Evolutionary conservation across 2,888 invertebrate species (phyloP).

Genomic region (Acronicta aceris): DNA sequence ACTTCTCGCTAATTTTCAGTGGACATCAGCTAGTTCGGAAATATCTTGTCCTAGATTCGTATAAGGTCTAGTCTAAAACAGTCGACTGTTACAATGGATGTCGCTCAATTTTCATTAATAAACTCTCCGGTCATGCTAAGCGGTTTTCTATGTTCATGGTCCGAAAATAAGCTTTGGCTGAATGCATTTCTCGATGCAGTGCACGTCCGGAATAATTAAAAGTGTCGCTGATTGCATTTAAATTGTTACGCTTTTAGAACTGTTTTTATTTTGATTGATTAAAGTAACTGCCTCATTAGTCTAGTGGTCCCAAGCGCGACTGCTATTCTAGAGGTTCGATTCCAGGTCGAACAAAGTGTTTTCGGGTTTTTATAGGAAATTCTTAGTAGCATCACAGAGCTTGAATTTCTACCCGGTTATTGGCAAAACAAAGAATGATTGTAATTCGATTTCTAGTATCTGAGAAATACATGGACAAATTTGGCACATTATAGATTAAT

Average conservation of each 20-base stretch:
- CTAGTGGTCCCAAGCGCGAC: no score
- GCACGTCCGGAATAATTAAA: conserved; percentile 60
- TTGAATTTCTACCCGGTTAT: no score
- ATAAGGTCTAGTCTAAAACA: conserved; percentile 78
- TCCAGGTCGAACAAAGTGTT: no score
- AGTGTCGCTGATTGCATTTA: conserved; percentile 47
- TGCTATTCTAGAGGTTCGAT: no score
- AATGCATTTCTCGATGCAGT: conserved; percentile 64
- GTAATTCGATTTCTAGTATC: no score
- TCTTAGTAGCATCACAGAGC: no score
- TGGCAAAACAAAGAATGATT: no score
- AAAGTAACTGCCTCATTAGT: no score
- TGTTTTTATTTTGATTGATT: conserved; percentile 13
- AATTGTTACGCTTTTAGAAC: conserved; percentile 26
- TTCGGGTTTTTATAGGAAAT: no score
- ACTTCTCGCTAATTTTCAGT: conserved; percentile 38
- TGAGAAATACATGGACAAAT: no score
- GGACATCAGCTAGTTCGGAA: conserved; percentile 50
- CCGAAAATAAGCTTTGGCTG: conserved; percentile 71
- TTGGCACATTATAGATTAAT: no score
- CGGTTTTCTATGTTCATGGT: conserved; percentile 84
- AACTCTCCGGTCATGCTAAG: conserved; percentile 85
- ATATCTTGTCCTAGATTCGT: conserved; percentile 84
- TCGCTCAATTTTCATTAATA: conserved; percentile 89
- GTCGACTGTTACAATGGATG: conserved; percentile 77